Percentiles rank a stretch among this genome's conserved stretches.
Conservation (phyloP, 2,888 invertebrate genomes). For the Phyllotreta striolata region DNA sequence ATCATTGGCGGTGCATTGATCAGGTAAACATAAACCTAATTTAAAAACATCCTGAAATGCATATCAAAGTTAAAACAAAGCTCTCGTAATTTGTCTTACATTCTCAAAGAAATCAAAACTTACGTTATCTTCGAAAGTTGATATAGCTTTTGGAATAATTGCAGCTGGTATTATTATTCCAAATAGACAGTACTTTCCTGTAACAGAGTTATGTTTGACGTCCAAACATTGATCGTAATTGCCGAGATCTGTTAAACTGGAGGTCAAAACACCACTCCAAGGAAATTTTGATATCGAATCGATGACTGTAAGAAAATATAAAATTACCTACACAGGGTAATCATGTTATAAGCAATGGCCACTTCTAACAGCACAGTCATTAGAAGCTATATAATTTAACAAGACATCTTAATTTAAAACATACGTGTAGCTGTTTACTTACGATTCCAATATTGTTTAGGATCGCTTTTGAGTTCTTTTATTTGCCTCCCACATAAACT, state of each 20-base stretch:
- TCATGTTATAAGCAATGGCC: too few species aligned
- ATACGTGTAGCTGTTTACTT: too few species aligned
- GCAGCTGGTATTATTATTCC: constrained; percentile 39
- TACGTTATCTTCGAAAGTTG: neutral
- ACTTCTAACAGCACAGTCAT: too few species aligned
- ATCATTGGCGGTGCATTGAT: constrained; percentile 52
- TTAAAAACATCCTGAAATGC: constrained; percentile 29
- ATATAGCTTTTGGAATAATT: neutral
- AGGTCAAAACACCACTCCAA: constrained; percentile 36
- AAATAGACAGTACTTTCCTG: constrained; percentile 43
- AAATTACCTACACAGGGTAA: too few species aligned
- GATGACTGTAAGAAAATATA: constrained; percentile 42
- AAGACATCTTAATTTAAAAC: too few species aligned
- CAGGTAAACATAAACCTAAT: constrained; percentile 43
- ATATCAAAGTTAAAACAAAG: neutral
- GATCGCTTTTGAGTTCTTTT: too few species aligned
- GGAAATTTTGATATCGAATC: constrained; percentile 47
- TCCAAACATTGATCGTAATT: constrained; percentile 48
- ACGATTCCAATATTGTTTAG: too few species aligned
- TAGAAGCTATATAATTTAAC: too few species aligned
- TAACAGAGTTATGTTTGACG: constrained; percentile 34
- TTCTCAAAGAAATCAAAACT: neutral
- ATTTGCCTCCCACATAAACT: too few species aligned
- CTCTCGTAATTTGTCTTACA: constrained; percentile 7
- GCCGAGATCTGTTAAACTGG: constrained; percentile 42